Conservation (phyloP, 2,113 vertebrate genomes). For the Actenoides lindsayi region DNA sequence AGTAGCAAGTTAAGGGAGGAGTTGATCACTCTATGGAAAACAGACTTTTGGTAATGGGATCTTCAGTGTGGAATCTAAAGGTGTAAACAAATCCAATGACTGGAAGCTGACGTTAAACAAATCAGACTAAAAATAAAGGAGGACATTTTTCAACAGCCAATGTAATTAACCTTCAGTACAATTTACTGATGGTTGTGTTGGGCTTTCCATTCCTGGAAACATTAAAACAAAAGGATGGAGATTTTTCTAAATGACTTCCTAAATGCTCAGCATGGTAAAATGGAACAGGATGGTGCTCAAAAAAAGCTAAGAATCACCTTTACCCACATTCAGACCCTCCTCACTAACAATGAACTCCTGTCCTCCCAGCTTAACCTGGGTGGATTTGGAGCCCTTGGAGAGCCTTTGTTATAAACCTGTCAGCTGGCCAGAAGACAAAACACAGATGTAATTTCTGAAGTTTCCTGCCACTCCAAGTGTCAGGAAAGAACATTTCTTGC, state of each 20-base stretch:
- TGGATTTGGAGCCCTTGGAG: background rate
- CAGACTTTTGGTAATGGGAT: background rate
- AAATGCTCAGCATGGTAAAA: background rate
- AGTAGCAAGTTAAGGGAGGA: background rate
- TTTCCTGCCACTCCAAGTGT: background rate
- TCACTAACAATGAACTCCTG: background rate
- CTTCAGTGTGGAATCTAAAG: background rate
- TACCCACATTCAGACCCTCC: background rate
- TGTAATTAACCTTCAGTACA: slow-evolving; percentile 32
- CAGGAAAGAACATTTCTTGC: background rate
- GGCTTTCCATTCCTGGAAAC: slow-evolving; percentile 48
- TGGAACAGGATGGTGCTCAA: background rate
- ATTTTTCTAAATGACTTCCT: slow-evolving; percentile 5
- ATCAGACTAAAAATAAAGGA: slow-evolving; percentile 35
- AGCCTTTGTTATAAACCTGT: background rate
- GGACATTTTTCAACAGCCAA: slow-evolving; percentile 7
- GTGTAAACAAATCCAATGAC: background rate
- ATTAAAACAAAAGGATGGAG: background rate
- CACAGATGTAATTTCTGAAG: background rate
- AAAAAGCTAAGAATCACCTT: background rate
- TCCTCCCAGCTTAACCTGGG: background rate
- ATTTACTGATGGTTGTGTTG: background rate
- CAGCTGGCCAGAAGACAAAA: background rate
- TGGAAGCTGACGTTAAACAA: background rate
- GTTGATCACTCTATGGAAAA: background rate